Conservation (phyloP, 1,140 invertebrate genomes). For the Drosophila nannoptera region DNA sequence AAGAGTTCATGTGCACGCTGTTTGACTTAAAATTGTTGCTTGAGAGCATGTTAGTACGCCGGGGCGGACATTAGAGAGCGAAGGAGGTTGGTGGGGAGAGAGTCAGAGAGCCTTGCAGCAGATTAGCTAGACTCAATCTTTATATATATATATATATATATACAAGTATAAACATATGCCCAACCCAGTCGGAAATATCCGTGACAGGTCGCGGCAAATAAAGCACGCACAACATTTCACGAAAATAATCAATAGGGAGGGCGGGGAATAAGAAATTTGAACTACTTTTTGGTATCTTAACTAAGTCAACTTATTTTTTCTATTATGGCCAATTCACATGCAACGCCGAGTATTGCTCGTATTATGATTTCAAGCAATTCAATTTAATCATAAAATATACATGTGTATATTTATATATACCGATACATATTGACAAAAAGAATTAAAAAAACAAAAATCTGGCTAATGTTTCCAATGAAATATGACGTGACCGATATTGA, state of each 20-base stretch:
- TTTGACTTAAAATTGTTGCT: conserved; percentile 44
- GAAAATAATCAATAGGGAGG: conserved; percentile 59
- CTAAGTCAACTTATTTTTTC: conserved; percentile 19
- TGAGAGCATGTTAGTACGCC: no score
- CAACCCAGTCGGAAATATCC: conserved; percentile 22
- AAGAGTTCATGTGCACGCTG: conserved; percentile 63
- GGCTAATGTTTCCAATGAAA: conserved; percentile 71
- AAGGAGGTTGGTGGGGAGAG: neutral
- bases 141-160: conserved; percentile 37
- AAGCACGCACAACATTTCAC: conserved; percentile 51
- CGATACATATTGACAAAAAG: neutral
- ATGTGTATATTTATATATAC: conserved; percentile 8
- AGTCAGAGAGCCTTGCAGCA: conserved; percentile 19
- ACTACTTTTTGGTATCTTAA: conserved; percentile 48
- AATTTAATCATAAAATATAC: conserved; percentile 6
- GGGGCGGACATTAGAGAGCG: no score
- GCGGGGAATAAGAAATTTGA: conserved; percentile 45
- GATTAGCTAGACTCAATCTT: conserved; percentile 57
- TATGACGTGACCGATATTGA: conserved; percentile 66
- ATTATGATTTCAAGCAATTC: conserved; percentile 23
- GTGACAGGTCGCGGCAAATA: conserved; percentile 11
- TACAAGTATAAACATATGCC: conserved; percentile 6
- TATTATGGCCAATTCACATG: conserved; percentile 44
- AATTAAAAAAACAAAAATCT: conserved; percentile 48
- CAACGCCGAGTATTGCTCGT: conserved; percentile 15